Percentiles rank a stretch among this genome's conserved stretches.
These are phyloP conservation scores for Phalacrocorax aristotelis DNA, from an alignment of 2,113 vertebrate genomes.

Conservation along the genomic window DNA sequence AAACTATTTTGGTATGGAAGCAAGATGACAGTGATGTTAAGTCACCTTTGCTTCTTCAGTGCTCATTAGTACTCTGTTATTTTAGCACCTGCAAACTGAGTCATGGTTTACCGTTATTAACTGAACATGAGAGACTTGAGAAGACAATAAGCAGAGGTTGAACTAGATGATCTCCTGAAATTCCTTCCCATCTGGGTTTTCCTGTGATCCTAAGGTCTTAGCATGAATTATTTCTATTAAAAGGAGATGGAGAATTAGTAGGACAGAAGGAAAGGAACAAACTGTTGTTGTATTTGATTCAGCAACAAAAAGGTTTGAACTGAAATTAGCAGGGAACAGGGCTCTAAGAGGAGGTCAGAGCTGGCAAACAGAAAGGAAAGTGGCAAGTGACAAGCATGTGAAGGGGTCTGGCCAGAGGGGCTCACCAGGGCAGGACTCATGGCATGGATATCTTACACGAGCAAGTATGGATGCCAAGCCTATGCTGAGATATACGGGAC, in stretches of 20 bases:
- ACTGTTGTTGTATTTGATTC: neutral
- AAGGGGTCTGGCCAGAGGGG: rapidly evolving
- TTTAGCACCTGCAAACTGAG: neutral
- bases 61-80: neutral
- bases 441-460: neutral
- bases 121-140: neutral
- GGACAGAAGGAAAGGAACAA: neutral
- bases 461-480: neutral
- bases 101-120: neutral
- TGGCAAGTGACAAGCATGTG: neutral
- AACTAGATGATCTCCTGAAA: neutral
- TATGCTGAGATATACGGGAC: rapidly evolving
- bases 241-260: neutral
- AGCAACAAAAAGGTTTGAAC: neutral
- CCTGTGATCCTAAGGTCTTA: neutral
- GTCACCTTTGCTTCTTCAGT: neutral
- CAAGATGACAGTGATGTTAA: neutral
- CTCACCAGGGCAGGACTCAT: neutral
- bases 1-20: neutral
- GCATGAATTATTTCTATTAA: neutral
- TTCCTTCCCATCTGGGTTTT: neutral
- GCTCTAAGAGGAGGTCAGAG: neutral
- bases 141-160: neutral
- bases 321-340: neutral
- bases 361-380: neutral